Base-by-base conservation (phyloP, 2,888 invertebrate genomes). In the Epistrophe eligans region DNA sequence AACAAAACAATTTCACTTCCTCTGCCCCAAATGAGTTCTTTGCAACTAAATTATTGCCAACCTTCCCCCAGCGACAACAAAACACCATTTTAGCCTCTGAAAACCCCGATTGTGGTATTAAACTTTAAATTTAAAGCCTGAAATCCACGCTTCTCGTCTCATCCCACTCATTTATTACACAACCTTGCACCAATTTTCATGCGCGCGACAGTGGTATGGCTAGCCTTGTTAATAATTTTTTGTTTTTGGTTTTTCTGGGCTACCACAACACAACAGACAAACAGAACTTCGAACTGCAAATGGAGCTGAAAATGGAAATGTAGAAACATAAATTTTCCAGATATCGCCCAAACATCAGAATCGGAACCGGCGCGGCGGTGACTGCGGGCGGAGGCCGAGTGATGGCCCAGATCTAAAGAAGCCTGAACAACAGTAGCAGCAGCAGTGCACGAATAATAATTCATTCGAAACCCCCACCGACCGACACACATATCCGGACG, bases 131-230 rank as follows among this genome's bases (percentile, higher is more conserved):
- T 84, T 77, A 87, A 87, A 66, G 71, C 79, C 76, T 66, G 11
- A 55, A 43, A 45, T 52, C 19, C 40, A 24, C 24, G 15, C 67
- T 35, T 52, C 11, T 4, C 62, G 50, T 15, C 13, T 50, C 81
- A n/a, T 73, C 84, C 70, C 60, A 71, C 60, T 57, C 60, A 45
- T 72, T 77, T 58, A 66, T 83, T 62, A 62, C 72, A 76, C 83
- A 87, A 87, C 87, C 87, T 87, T 83, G 87, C 76, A 83, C 87
- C 83, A 83, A 60, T 83, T 87, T 79, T 72, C 62, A 74, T 70
- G 73, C 66, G 73, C 66, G 64, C 80, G 77, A 15, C 73, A 45
- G 73, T 40, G 13, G 52, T 19, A 24, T 48, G 57, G 52, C 73
- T 67, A 74, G 67, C 58, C 82, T 62, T 60, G 77, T 77, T 66